Evolutionary conservation across 1,140 invertebrate genomes (phyloP).

Genomic region (Aphaenogaster rudis): DNA sequence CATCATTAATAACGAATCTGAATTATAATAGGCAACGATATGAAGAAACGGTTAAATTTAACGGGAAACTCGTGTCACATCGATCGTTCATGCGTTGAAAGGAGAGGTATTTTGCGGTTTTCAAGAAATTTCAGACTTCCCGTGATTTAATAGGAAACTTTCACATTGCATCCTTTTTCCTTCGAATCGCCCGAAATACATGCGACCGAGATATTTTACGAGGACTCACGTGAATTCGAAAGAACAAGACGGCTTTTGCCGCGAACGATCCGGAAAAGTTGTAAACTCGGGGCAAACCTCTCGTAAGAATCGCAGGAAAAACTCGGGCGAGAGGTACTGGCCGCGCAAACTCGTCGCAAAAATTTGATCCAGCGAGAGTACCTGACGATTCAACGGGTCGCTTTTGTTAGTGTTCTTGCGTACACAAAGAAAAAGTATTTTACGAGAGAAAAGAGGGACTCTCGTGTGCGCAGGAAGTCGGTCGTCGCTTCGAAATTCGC

Average conservation of each 20-base stretch:
- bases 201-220: constrained; percentile 31
- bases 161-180: constrained; percentile 17
- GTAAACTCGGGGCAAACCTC: constrained; percentile 40
- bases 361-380: constrained; percentile 50
- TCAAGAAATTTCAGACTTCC: constrained; percentile 34
- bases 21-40: neutral
- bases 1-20: neutral
- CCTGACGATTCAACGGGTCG: constrained; percentile 19
- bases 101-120: neutral
- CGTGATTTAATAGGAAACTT: constrained; percentile 47
- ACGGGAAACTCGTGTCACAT: neutral
- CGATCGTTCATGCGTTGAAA: neutral
- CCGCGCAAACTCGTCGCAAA: constrained; percentile 29
- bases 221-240: constrained; percentile 37
- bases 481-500: constrained; percentile 21
- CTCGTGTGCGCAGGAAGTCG: neutral
- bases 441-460: neutral
- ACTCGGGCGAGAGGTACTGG: constrained; percentile 34
- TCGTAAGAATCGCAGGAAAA: constrained; percentile 33
- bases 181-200: constrained; percentile 20
- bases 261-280: constrained; percentile 44
- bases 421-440: constrained; percentile 53
- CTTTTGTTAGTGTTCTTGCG: constrained; percentile 54
- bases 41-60: neutral
- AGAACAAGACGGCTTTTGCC: constrained; percentile 42